phyloP scores from a whole-genome alignment of 2,113 vertebrate species.

The Podarcis muralis region DNA sequence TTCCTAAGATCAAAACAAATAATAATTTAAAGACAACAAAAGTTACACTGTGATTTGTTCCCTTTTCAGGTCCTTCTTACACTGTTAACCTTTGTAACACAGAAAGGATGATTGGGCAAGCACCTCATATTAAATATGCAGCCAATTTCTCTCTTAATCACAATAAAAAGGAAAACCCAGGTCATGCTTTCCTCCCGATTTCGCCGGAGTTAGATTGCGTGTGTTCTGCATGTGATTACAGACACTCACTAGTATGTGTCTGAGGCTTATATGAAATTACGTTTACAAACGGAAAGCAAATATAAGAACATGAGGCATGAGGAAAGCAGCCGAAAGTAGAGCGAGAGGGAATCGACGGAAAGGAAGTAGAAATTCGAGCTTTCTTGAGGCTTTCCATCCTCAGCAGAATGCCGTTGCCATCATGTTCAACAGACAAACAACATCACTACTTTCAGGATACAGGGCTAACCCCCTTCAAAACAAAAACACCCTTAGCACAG shows the following conservation, averaged over 20 bases:
- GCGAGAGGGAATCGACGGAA: background rate
- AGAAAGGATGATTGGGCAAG: conserved; percentile 41
- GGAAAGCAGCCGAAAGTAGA: background rate
- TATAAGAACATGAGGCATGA: conserved; percentile 17
- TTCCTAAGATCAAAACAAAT: conserved; percentile 66
- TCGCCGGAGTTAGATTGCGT: conserved; percentile 1
- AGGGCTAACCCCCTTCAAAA: too few species aligned
- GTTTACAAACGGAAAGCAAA: conserved; percentile 27
- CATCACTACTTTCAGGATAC: background rate
- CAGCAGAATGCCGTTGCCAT: background rate
- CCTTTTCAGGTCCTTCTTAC: conserved; percentile 49
- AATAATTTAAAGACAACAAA: conserved; percentile 61
- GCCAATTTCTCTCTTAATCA: conserved; percentile 50
- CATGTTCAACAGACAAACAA: background rate
- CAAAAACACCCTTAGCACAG: too few species aligned
- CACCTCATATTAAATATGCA: conserved; percentile 58
- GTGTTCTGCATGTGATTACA: conserved; percentile 14
- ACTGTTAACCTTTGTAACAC: conserved; percentile 56
- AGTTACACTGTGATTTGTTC: conserved; percentile 42
- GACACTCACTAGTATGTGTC: background rate
- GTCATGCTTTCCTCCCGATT: conserved; percentile 38
- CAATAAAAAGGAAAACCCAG: conserved; percentile 38
- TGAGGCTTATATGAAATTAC: background rate
- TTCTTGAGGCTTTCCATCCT: background rate
- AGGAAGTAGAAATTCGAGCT: background rate